Percentiles rank a stretch among this genome's conserved stretches.
These are phyloP conservation scores for Ericerus pela DNA, from an alignment of 1,140 invertebrate genomes.

Conservation along the genomic window DNA sequence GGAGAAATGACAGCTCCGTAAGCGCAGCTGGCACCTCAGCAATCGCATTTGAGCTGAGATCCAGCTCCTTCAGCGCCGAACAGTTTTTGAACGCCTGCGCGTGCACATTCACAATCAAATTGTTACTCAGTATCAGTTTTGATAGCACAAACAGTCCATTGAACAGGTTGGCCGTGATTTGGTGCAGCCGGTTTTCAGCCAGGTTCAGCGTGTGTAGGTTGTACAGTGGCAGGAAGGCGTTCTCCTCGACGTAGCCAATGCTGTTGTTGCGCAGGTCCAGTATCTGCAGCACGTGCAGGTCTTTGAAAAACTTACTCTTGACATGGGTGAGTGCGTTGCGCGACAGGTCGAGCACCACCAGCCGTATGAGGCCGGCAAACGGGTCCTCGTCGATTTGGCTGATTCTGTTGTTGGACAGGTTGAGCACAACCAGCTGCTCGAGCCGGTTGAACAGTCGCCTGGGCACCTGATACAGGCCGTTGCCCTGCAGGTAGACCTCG, in stretches of 20 bases:
- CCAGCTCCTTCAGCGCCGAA: slow-evolving; percentile 75
- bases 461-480: slow-evolving; percentile 60
- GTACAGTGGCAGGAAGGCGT: slow-evolving; percentile 68
- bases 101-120: slow-evolving; percentile 63
- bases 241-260: slow-evolving; percentile 69
- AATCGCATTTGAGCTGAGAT: slow-evolving; percentile 71
- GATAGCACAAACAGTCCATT: slow-evolving; percentile 70
- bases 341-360: slow-evolving; percentile 71
- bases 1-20: slow-evolving; percentile 62
- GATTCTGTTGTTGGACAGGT: slow-evolving; percentile 73
- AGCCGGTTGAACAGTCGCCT: slow-evolving; percentile 66
- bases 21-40: slow-evolving; percentile 64
- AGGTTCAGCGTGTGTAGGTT: slow-evolving; percentile 74
- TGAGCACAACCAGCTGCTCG: slow-evolving; percentile 65
- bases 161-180: slow-evolving; percentile 62
- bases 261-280: slow-evolving; percentile 75
- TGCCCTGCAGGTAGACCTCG: slow-evolving; percentile 70
- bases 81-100: slow-evolving; percentile 76
- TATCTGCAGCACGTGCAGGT: slow-evolving; percentile 72
- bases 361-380: slow-evolving; percentile 63
- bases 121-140: slow-evolving; percentile 69
- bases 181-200: slow-evolving; percentile 66
- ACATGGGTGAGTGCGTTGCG: slow-evolving; percentile 67
- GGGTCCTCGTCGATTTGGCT: slow-evolving; percentile 65
- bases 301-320: slow-evolving; percentile 70